phyloP scores from a whole-genome alignment of 2,797 vertebrate genomes.

The Pseudotriccus pelzelni region DNA sequence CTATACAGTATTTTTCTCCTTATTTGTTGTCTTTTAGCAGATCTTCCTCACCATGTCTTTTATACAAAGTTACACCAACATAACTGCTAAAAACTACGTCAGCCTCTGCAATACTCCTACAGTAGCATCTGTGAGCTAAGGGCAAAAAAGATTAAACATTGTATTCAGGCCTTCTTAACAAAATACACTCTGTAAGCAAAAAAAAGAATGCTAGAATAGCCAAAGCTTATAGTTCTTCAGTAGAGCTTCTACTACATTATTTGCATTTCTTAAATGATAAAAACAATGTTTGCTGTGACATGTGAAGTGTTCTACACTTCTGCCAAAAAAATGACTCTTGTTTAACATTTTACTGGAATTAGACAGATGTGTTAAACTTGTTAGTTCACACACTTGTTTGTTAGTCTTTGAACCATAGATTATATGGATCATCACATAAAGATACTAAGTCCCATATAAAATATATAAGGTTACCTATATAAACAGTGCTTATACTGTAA shows the following conservation, averaged over 20 bases:
- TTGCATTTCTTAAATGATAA: constrained; percentile 15
- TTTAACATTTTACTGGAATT: not conserved
- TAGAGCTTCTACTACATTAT: not conserved
- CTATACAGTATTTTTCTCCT: not conserved
- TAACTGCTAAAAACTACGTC: constrained; percentile 25
- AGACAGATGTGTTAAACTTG: not conserved
- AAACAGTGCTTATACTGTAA: not conserved
- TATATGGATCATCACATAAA: not conserved
- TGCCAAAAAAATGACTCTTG: not conserved
- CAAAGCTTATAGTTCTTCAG: not conserved
- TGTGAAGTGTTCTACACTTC: not conserved
- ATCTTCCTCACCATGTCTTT: not conserved
- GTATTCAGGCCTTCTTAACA: not conserved
- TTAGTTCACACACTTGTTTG: not conserved
- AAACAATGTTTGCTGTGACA: not conserved
- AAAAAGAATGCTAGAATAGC: not conserved
- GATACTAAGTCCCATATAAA: not conserved
- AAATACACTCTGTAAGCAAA: not conserved
- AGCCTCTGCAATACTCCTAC: constrained; percentile 47
- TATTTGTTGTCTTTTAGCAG: not conserved
- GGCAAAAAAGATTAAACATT: constrained; percentile 17
- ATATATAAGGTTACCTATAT: not conserved
- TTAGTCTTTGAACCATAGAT: not conserved
- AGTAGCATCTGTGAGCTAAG: constrained; percentile 26
- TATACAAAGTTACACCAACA: constrained; percentile 13